phyloP scores from a whole-genome alignment of 1,140 invertebrate genomes.

The Macrosteles quadrilineatus region DNA sequence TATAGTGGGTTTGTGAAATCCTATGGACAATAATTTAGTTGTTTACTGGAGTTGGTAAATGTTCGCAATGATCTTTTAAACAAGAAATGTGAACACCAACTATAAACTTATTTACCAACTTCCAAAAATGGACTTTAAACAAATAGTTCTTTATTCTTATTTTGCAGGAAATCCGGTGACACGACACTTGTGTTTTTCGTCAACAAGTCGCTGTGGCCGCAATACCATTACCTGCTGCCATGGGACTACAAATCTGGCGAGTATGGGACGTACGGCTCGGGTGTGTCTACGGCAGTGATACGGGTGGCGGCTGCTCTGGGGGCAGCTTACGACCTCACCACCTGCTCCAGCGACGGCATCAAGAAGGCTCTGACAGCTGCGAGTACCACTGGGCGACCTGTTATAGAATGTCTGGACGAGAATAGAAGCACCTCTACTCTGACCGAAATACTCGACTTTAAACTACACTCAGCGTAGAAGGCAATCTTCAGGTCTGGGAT shows the following conservation, averaged over 20 bases:
- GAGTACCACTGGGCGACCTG: slow-evolving; percentile 54
- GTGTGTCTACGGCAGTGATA: slow-evolving; percentile 64
- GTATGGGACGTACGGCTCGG: slow-evolving; percentile 69
- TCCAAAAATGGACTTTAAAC: too few relatives aligned
- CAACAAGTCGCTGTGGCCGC: slow-evolving; percentile 71
- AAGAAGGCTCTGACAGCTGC: slow-evolving; percentile 60
- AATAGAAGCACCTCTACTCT: slow-evolving; percentile 36
- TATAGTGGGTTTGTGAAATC: too few relatives aligned
- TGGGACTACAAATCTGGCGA: slow-evolving; percentile 77
- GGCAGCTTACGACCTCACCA: slow-evolving; percentile 59
- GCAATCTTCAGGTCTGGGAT: too few relatives aligned
- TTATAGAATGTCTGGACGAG: slow-evolving; percentile 57
- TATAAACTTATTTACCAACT: too few relatives aligned
- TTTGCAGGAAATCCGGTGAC: slow-evolving; percentile 64
- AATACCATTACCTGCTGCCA: slow-evolving; percentile 75
- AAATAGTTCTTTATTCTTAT: too few relatives aligned
- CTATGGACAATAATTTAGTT: too few relatives aligned
- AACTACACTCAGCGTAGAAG: neutral
- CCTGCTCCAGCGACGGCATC: slow-evolving; percentile 60
- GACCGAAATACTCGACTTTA: slow-evolving; percentile 23
- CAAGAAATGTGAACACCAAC: too few relatives aligned
- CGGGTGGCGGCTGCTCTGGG: slow-evolving; percentile 66
- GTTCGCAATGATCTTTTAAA: too few relatives aligned
- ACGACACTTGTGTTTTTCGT: slow-evolving; percentile 72
- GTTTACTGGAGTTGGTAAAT: too few relatives aligned